Evolutionary conservation across 2,113 vertebrate genomes (phyloP).

Genomic region (Hydropotes inermis): DNA sequence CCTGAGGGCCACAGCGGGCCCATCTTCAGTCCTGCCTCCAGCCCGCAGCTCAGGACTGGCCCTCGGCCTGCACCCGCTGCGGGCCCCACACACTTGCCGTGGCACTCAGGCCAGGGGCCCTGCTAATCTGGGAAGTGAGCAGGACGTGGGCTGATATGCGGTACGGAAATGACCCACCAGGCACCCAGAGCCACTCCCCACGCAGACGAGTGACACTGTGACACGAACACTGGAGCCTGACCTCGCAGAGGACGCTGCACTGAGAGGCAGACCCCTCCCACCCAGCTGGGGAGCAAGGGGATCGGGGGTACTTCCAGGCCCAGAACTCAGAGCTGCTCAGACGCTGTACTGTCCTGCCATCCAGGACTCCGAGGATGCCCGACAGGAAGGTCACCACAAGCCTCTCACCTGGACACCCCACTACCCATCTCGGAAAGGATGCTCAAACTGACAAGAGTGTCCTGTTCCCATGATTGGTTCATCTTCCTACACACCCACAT

Average conservation of each 20-base stretch:
- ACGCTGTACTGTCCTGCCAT: background rate
- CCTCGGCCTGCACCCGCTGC: background rate
- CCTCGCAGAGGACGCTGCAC: background rate
- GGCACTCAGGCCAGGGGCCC: background rate
- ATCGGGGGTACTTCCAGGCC: background rate
- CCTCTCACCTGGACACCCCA: background rate
- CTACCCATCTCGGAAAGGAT: background rate
- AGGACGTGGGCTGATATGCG: background rate
- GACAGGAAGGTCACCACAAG: background rate
- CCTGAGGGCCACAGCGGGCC: background rate
- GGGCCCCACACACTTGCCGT: background rate
- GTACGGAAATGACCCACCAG: background rate
- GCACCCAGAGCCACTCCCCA: accelerated
- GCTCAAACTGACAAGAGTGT: background rate
- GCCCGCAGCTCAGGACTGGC: background rate
- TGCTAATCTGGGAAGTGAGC: background rate
- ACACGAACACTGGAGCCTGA: background rate
- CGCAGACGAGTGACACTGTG: accelerated
- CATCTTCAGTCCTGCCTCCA: background rate
- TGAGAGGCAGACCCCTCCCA: accelerated
- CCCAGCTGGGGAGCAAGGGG: background rate
- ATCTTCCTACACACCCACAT: background rate
- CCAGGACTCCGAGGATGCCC: accelerated
- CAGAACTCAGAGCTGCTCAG: background rate
- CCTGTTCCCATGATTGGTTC: background rate